Evolutionary conservation across 2,113 vertebrate species (phyloP), one percentile per base, ranked within the genome.

Genomic region (Aepyceros melampus): DNA sequence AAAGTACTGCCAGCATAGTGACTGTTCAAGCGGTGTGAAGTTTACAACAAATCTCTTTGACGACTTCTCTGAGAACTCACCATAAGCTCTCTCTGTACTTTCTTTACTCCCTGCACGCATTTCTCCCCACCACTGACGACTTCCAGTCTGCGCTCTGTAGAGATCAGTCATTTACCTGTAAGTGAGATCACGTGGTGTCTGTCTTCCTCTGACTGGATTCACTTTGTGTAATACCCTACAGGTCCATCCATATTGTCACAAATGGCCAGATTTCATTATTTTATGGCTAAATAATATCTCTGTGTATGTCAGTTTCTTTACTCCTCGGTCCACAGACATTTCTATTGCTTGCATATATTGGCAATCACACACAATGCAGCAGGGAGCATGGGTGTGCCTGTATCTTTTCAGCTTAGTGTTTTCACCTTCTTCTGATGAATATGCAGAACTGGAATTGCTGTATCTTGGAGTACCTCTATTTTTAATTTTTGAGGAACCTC

Each of bases 51-150:
- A 43, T 79, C 23, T 29, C 23, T 97, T 82, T 91, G 88, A 95
- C 58, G 91, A 93, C 87, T 98, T 98, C 92, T 95, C 94, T 97
- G 90, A 96, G 96, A 97, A 94, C 97, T 84, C 79, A 91, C 96
- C 97, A 94, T 96, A 89, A 74, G 67, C 45, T 51, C 79, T 43
- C 47, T 79, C 56, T 82, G 58, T 47, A 60, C 31, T 2, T 36
- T 25, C 31, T 25, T 36, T 12, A 25, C 33, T 14, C 7, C 6
- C 21, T 36, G 7, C 12, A 36, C 3, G 2, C 19, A 55, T 36
- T 53, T 36, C 19, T 83, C 31, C 31, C 33, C 33, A 36, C 12
- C 12, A 36, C 33, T 3, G 81, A 14, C 21, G 23, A 21, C 33
- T 51, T 8, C 12, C 33, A 36, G 25, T 36, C 21, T 55, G 6